phyloP scores from a whole-genome alignment of 2,113 vertebrate genomes.

The Emydocephalus ijimae region DNA sequence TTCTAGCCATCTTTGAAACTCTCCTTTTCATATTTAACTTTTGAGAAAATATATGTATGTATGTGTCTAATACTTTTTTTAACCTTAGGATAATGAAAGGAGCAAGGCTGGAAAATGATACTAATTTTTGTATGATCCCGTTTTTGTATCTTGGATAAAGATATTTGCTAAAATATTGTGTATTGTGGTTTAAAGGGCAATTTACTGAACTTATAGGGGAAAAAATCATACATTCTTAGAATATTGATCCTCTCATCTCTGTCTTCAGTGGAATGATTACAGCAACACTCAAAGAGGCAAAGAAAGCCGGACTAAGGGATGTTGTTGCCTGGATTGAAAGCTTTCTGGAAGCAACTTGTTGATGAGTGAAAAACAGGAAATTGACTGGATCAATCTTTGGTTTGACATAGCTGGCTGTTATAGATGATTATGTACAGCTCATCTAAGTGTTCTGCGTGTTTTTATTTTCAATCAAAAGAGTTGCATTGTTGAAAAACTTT shows the following conservation, averaged over 20 bases:
- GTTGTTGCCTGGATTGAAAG: background rate
- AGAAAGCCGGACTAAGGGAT: background rate
- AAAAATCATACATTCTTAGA: background rate
- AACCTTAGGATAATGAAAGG: background rate
- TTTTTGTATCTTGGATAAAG: conserved; percentile 2
- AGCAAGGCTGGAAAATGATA: background rate
- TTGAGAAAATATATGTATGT: background rate
- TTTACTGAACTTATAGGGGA: background rate
- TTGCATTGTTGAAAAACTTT: background rate
- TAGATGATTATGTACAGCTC: too few species aligned
- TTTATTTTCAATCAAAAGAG: background rate
- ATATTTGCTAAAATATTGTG: background rate
- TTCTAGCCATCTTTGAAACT: background rate
- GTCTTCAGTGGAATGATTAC: background rate
- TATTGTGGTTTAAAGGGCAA: background rate
- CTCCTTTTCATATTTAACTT: background rate
- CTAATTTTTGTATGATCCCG: conserved; percentile 10
- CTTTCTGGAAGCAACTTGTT: background rate
- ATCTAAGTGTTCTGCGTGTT: background rate
- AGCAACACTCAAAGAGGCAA: background rate
- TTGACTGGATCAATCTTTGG: background rate
- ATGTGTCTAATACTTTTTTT: background rate
- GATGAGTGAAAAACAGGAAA: background rate
- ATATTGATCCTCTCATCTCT: background rate
- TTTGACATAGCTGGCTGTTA: background rate